Conservation (phyloP, 2,113 vertebrate species). For the Hypomesus transpacificus region DNA sequence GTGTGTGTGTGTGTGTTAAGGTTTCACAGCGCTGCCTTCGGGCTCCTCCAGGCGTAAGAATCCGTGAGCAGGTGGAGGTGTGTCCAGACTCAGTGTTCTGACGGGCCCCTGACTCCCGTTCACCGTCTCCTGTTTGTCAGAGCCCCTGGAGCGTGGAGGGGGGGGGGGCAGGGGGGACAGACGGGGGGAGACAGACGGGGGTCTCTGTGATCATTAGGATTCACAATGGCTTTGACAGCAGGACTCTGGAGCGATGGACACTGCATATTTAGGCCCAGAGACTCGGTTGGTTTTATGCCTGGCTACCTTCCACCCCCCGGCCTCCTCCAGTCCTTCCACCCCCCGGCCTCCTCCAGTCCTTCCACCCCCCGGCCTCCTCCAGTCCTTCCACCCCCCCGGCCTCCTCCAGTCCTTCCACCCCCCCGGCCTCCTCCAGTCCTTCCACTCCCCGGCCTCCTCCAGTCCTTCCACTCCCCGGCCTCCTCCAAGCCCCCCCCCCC, state of each 20-base stretch:
- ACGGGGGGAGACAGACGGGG: slow-evolving; percentile 19
- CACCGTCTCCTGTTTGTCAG: slow-evolving; percentile 67
- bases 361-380: too few species aligned
- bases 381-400: too few species aligned
- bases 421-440: too few species aligned
- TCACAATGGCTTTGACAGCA: slow-evolving; percentile 64
- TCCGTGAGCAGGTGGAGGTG: slow-evolving; percentile 69
- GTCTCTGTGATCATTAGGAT: slow-evolving; percentile 67
- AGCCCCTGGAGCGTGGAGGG: slow-evolving; percentile 62
- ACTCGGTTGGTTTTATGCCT: slow-evolving; percentile 34
- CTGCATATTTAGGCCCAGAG: slow-evolving; percentile 57
- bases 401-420: neutral
- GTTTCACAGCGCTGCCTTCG: slow-evolving; percentile 64
- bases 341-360: too few species aligned
- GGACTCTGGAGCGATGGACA: slow-evolving; percentile 53
- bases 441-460: too few species aligned
- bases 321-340: too few species aligned
- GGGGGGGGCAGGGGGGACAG: slow-evolving; percentile 25
- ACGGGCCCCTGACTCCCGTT: slow-evolving; percentile 45
- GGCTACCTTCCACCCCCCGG: slow-evolving; percentile 20
- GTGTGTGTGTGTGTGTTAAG: slow-evolving; percentile 36
- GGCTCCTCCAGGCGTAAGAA: slow-evolving; percentile 70
- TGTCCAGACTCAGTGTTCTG: slow-evolving; percentile 63
- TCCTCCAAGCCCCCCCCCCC: neutral
- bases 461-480: too few species aligned